Evolutionary conservation across 2,888 invertebrate genomes (phyloP).

Genomic region (Alitta virens): DNA sequence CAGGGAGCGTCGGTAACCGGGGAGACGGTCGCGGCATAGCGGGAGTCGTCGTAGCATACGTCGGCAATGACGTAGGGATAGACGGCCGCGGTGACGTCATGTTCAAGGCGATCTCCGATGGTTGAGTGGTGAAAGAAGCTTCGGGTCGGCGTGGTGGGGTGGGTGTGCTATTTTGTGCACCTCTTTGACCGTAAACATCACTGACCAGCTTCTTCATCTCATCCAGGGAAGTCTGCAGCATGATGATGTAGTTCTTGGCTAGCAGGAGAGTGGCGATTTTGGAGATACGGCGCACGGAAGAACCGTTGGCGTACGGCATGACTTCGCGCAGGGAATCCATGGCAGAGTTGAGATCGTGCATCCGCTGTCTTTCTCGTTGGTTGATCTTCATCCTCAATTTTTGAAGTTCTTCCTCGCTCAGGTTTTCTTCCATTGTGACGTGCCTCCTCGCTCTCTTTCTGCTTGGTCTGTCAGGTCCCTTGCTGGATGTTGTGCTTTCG

Average conservation of each 20-base stretch:
- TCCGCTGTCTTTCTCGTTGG: slow-evolving; percentile 57
- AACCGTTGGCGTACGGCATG: slow-evolving; percentile 54
- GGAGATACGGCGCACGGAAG: slow-evolving; percentile 53
- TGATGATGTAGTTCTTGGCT: slow-evolving; percentile 53
- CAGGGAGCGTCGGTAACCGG: too few relatives aligned
- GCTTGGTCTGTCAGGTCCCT: too few relatives aligned
- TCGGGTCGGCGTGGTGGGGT: too few relatives aligned
- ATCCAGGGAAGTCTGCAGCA: slow-evolving; percentile 49
- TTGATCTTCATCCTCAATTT: slow-evolving; percentile 56
- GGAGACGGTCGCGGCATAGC: too few relatives aligned
- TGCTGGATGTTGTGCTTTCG: too few relatives aligned
- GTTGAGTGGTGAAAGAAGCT: too few relatives aligned
- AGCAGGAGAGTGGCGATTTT: slow-evolving; percentile 53
- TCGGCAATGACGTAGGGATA: too few relatives aligned
- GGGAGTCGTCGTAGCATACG: too few relatives aligned
- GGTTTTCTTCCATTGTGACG: slow-evolving; percentile 2
- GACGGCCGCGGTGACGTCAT: too few relatives aligned
- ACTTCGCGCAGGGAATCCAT: slow-evolving; percentile 54
- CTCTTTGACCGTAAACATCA: slow-evolving; percentile 10
- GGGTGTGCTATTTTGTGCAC: too few relatives aligned
- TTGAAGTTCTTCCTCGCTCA: slow-evolving; percentile 40
- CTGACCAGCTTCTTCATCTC: slow-evolving; percentile 39
- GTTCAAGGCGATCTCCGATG: too few relatives aligned
- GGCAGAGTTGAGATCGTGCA: slow-evolving; percentile 60
- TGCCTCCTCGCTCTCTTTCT: too few relatives aligned